Evolutionary conservation across 2,888 invertebrate species (phyloP).

Genomic region (Podotricha telesiphe): DNA sequence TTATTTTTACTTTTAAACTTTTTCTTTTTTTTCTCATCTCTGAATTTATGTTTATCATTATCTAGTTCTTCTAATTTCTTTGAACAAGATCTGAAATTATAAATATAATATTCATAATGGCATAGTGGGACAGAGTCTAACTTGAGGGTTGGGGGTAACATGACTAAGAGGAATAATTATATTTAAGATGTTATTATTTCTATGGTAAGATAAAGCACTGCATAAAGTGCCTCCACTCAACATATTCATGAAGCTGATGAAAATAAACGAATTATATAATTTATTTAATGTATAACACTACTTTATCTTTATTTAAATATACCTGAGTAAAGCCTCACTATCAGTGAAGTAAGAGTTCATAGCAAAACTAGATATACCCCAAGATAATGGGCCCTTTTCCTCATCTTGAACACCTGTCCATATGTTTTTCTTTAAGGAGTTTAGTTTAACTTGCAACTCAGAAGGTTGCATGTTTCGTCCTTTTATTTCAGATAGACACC

Average conservation of each 20-base stretch:
- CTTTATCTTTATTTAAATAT: constrained; percentile 26
- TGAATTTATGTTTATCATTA: constrained; percentile 69
- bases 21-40: constrained; percentile 77
- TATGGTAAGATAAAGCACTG: too few relatives aligned
- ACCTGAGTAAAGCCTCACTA: constrained; percentile 84
- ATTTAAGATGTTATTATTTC: too few relatives aligned
- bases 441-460: constrained; percentile 87
- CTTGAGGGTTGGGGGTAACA: too few relatives aligned
- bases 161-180: too few relatives aligned
- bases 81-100: constrained; percentile 84
- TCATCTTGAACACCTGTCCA: constrained; percentile 87
- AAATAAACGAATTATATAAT: too few relatives aligned
- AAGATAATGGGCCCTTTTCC: constrained; percentile 85
- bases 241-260: too few relatives aligned
- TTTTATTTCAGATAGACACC: constrained; percentile 72
- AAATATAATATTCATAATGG: neutral
- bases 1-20: constrained; percentile 72
- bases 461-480: constrained; percentile 75
- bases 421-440: constrained; percentile 87
- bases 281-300: too few relatives aligned
- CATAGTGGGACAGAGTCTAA: too few relatives aligned
- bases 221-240: too few relatives aligned
- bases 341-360: constrained; percentile 82
- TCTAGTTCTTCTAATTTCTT: constrained; percentile 84
- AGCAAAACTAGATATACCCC: constrained; percentile 85